These are phyloP conservation scores for Probosciger aterrimus DNA, from an alignment of 2,113 vertebrate genomes.

Conservation along the genomic window DNA sequence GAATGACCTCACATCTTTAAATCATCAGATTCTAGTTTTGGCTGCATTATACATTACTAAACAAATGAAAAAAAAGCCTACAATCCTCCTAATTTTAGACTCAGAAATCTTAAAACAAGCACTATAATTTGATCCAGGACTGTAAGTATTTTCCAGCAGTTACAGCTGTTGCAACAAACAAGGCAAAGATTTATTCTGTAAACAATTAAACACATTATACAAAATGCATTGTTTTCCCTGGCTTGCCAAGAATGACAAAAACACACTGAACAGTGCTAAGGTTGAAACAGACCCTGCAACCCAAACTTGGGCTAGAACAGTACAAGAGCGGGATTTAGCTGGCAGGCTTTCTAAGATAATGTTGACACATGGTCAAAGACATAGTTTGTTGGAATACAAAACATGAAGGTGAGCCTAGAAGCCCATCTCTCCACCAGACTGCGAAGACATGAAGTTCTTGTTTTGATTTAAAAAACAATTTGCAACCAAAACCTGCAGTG, in stretches of 20 bases:
- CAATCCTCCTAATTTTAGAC: background rate
- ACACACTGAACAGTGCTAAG: background rate
- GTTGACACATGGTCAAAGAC: background rate
- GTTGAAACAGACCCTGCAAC: background rate
- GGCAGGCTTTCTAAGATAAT: background rate
- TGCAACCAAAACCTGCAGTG: background rate
- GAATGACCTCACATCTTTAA: background rate
- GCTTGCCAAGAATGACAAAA: conserved; percentile 21
- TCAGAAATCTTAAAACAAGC: background rate
- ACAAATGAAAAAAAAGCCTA: background rate
- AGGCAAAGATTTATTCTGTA: conserved; percentile 28
- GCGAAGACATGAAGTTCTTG: background rate
- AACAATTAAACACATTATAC: conserved; percentile 17
- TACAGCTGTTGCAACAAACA: conserved; percentile 29
- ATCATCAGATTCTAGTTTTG: background rate
- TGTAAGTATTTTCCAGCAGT: background rate
- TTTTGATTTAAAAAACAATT: conserved; percentile 6
- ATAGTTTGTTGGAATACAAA: background rate
- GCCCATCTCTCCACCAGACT: background rate
- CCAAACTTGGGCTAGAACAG: background rate
- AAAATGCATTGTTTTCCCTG: background rate
- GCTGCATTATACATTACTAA: background rate
- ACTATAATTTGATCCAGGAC: background rate
- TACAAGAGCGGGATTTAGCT: background rate
- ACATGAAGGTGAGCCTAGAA: background rate